Evolutionary conservation across 1,140 invertebrate species (phyloP).

Genomic region (Tetramorium alpestre): DNA sequence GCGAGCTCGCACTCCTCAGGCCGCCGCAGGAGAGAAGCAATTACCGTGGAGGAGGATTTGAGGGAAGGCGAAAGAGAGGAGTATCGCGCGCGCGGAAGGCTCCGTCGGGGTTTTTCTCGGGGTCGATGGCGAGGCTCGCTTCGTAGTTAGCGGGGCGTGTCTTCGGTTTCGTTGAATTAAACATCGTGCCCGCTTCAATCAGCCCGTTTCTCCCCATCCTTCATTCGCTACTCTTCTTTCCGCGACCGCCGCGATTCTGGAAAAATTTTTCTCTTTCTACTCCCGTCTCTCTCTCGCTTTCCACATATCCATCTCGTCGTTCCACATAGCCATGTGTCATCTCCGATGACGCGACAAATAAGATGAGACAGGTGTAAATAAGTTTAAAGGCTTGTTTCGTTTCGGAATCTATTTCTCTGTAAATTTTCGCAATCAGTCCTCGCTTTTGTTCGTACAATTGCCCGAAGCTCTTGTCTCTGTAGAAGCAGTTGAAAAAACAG

Average conservation of each 20-base stretch:
- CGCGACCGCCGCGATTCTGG: slow-evolving; percentile 39
- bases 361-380: slow-evolving; percentile 49
- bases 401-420: slow-evolving; percentile 77
- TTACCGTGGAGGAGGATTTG: slow-evolving; percentile 66
- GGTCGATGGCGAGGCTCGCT: slow-evolving; percentile 70
- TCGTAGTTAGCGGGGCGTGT: slow-evolving; percentile 76
- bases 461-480: background rate
- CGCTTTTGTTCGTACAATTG: background rate
- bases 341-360: slow-evolving; percentile 14
- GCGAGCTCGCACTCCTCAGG: slow-evolving; percentile 39
- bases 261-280: slow-evolving; percentile 52
- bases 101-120: slow-evolving; percentile 52
- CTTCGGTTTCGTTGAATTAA: slow-evolving; percentile 83
- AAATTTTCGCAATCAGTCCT: slow-evolving; percentile 76
- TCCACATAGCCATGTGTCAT: background rate
- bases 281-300: background rate
- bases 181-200: slow-evolving; percentile 81
- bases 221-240: slow-evolving; percentile 21
- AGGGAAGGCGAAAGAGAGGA: slow-evolving; percentile 66
- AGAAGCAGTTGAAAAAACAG: background rate
- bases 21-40: slow-evolving; percentile 66
- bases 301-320: background rate
- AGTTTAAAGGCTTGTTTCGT: slow-evolving; percentile 60
- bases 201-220: slow-evolving; percentile 64
- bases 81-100: slow-evolving; percentile 43